A percentile compares a stretch with the other conserved stretches of the same genome.
These are phyloP conservation scores for Ceratothoa steindachneri DNA, from an alignment of 2,888 invertebrate species.

Conservation along the genomic window DNA sequence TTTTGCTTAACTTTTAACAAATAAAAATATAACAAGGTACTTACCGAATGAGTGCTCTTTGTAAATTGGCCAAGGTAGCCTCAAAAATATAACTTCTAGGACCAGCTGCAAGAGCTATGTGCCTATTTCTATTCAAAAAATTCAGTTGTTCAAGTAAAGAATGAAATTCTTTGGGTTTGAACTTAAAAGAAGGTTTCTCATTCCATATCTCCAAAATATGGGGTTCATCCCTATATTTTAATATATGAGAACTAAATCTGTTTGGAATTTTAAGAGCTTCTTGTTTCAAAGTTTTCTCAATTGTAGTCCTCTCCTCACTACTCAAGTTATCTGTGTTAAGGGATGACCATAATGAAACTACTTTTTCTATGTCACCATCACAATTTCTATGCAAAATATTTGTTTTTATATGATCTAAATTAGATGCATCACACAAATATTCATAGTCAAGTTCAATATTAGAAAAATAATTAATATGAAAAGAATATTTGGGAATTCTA, in stretches of 20 bases:
- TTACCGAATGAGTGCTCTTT: not conserved
- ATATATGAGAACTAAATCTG: not conserved
- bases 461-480: too few relatives aligned
- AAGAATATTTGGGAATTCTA: too few relatives aligned
- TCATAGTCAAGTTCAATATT: conserved; percentile 3
- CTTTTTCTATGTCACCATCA: conserved; percentile 1
- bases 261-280: not conserved
- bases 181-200: not conserved
- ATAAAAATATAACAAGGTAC: too few relatives aligned
- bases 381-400: not conserved
- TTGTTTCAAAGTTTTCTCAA: not conserved
- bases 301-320: not conserved
- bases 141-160: not conserved
- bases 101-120: not conserved
- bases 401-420: not conserved
- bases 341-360: not conserved
- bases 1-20: too few relatives aligned
- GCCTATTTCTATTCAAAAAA: not conserved
- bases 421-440: not conserved
- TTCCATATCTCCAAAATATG: not conserved
- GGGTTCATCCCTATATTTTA: not conserved
- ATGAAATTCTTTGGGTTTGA: conserved; percentile 1
- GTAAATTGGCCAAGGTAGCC: not conserved
- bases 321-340: not conserved
- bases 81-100: not conserved